Base-by-base conservation (phyloP, 2,113 vertebrate species). In the Neolamprologus caudopunctatus region DNA sequence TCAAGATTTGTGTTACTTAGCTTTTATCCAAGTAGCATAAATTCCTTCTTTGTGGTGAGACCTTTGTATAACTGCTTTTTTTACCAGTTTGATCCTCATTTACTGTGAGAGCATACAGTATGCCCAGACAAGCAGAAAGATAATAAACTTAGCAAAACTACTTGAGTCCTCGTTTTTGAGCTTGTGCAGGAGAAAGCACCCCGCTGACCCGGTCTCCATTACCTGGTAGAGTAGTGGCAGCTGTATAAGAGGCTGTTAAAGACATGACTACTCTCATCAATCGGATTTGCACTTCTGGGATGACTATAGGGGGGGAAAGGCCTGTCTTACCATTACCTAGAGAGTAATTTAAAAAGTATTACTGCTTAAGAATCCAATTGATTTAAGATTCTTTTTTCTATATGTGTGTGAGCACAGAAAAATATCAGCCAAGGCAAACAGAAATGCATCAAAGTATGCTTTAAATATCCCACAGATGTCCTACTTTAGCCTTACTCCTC, bases 81-180 rank as follows among this genome's bases (percentile, higher is more conserved):
- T 86, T 75, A 80, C 51, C 88, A 53, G 45, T 91, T 68, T 83
- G 54, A 86, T 82, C 24, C 54, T 35, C 35, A 81, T 54, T 68
- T 66, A 89, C 89, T 85, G 66, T 93, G 83, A 88, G 93, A 84
- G 79, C 87, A 80, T 81, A 58, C 68, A 83, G 79, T 92, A 51
- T 87, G 37, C 84, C 58, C 88, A 82, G 85, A 89, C 84, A 31
- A 85, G 78, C 85, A 66, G 79, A 82, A 83, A 87, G 83, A 91
- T 84, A 90, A 89, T 90, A 94, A 91, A 94, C 58, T 84, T 45
- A 82, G 80, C 68, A 75, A 85, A 87, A 87, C 75, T 75, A 79
- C 85, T 85, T 55, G 66, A 85, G 89, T 87, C 61, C 61, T 91
- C n/a, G 53, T 68, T 63, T 28, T 83, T 83, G 81, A 88, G 85